Conservation (phyloP, 2,797 vertebrate genomes). For the Jordanella pulchra region DNA sequence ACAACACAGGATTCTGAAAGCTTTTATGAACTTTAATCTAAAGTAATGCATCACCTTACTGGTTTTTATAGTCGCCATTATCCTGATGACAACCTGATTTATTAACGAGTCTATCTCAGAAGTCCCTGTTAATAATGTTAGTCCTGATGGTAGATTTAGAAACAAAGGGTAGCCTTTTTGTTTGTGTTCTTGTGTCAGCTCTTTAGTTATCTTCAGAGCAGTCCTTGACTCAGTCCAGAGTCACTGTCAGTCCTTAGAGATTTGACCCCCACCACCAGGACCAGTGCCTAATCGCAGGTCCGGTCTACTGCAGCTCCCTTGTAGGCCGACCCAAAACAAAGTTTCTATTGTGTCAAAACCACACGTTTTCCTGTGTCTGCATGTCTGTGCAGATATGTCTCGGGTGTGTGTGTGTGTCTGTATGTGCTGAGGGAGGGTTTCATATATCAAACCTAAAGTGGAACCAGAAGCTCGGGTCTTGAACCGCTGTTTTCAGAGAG, state of each 20-base stretch:
- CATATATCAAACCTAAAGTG: slow-evolving; percentile 71
- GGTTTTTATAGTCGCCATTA: background rate
- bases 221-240: slow-evolving; percentile 34
- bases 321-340: slow-evolving; percentile 58
- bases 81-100: background rate
- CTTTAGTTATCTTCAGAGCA: slow-evolving; percentile 27
- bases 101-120: background rate
- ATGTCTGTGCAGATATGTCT: slow-evolving; percentile 26
- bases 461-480: slow-evolving; percentile 69
- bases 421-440: slow-evolving; percentile 50
- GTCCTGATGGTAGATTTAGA: background rate
- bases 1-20: background rate
- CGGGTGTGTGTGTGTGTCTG: slow-evolving; percentile 25
- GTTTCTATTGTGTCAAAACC: slow-evolving; percentile 67
- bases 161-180: slow-evolving; percentile 44
- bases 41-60: background rate
- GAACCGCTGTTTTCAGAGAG: slow-evolving; percentile 55
- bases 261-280: slow-evolving; percentile 14
- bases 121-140: background rate
- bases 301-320: slow-evolving; percentile 28
- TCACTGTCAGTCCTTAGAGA: slow-evolving; percentile 34
- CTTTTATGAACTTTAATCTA: background rate
- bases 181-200: background rate
- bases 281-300: slow-evolving; percentile 35
- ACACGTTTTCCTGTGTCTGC: slow-evolving; percentile 34